Conservation (phyloP, 1,140 invertebrate genomes). For the Drosophila santomea region DNA sequence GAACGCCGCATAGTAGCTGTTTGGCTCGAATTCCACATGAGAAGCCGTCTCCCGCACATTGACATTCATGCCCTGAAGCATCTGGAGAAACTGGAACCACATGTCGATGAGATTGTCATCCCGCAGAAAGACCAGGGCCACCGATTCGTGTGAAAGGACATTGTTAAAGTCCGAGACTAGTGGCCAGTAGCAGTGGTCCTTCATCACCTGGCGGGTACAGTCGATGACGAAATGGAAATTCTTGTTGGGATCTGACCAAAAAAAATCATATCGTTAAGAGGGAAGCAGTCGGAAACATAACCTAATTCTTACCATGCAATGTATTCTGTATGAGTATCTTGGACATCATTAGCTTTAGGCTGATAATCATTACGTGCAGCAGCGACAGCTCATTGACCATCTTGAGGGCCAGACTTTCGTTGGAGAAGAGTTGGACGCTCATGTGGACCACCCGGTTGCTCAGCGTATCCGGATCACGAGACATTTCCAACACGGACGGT, state of each 20-base stretch:
- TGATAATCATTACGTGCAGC: conserved; percentile 97
- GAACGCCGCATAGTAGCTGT: conserved; percentile 98
- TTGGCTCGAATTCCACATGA: conserved; percentile 98
- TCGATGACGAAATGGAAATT: conserved; percentile 97
- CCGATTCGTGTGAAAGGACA: conserved; percentile 95
- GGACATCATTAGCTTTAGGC: conserved; percentile 96
- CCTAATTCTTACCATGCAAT: conserved; percentile 89
- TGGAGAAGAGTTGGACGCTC: conserved; percentile 97
- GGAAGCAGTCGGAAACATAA: background rate
- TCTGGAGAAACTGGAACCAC: conserved; percentile 97
- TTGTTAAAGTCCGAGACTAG: conserved; percentile 98
- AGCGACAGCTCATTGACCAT: conserved; percentile 96
- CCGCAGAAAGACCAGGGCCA: conserved; percentile 95
- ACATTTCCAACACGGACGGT: conserved; percentile 94
- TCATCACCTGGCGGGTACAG: conserved; percentile 96
- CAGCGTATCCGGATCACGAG: conserved; percentile 94
- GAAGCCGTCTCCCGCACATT: conserved; percentile 95
- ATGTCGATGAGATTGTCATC: conserved; percentile 94
- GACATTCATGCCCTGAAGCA: conserved; percentile 99
- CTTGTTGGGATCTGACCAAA: conserved; percentile 88
- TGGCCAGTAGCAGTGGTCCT: conserved; percentile 99
- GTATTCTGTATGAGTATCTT: conserved; percentile 95
- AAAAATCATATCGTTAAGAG: background rate
- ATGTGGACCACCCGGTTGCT: conserved; percentile 98
- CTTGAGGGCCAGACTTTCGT: conserved; percentile 94